Base-by-base conservation (phyloP, 2,113 vertebrate genomes). In the Lophius piscatorius region DNA sequence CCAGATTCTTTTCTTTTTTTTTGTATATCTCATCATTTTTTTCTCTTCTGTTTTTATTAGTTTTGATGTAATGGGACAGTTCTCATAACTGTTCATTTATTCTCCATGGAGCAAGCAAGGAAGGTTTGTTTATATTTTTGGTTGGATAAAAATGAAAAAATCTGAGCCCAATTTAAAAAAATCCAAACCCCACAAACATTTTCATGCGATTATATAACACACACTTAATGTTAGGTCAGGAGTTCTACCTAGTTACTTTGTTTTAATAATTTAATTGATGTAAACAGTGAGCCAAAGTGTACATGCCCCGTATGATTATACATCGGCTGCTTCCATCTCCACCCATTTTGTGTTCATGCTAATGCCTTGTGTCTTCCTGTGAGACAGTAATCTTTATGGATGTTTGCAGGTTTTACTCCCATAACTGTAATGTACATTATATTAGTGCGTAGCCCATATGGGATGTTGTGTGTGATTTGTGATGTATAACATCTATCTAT, bases 271-370 rank as follows among this genome's bases (percentile, higher is more conserved):
- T 33, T 21, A 34, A 26, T 18, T 35, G 47, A 14, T 39, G 20
- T 23, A 18, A 46, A 60, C 9, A 41, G 9, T 4, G 36, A 23
- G 31, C 31, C 22, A 29, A 48, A 51, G 20, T 26, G 39, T 52
- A 51, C 13, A 20, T 39, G 52, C 48, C 21, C 41, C 16, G 7
- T 39, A 23, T 6, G n/a, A 26, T 14, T 14, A 63, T 49, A 28
- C 9, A 59, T 22, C 31, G 63, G 70, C 44, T 48, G 31, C 22
- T 67, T 24, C 71, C 61, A 73, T 78, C 62, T 84, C 74, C 48
- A 57, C 34, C 20, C 45, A 46, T 54, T 70, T 50, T 72, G 34
- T 24, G 28, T 55, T 63, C 18, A 11, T 70, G 21, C 21, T 70
- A 51, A 62, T 55, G 39, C 59, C 50, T 70, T 66, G 49, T 55